phyloP scores from a whole-genome alignment of 2,888 invertebrate genomes.

The Molorchus minor region DNA sequence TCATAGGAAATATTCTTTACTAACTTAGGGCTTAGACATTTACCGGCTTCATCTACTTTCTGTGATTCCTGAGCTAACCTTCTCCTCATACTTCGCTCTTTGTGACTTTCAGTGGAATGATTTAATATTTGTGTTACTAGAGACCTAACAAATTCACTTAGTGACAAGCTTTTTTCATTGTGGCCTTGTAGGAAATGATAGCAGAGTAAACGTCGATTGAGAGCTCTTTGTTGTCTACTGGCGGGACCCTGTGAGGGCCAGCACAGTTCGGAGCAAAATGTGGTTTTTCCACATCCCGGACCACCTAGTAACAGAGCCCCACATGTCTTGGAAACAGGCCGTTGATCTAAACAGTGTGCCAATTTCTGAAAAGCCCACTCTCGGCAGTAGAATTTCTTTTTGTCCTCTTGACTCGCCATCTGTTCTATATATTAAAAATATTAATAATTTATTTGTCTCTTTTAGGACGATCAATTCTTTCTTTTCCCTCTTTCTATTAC shows the following conservation, averaged over 20 bases:
- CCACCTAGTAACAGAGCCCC: constrained; percentile 89
- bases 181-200: constrained; percentile 89
- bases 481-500: constrained; percentile 40
- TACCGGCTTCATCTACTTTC: constrained; percentile 37
- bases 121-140: constrained; percentile 85
- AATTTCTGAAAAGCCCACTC: constrained; percentile 98
- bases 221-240: constrained; percentile 74
- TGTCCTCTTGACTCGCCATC: constrained; percentile 65
- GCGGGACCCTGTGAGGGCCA: constrained; percentile 74
- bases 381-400: constrained; percentile 85
- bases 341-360: constrained; percentile 88
- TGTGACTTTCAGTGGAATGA: constrained; percentile 68
- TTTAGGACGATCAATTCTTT: constrained; percentile 41
- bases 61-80: constrained; percentile 53
- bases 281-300: constrained; percentile 94
- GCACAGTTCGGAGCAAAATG: constrained; percentile 82
- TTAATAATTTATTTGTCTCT: constrained; percentile 45
- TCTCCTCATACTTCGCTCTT: constrained; percentile 61
- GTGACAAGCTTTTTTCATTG: constrained; percentile 84
- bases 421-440: constrained; percentile 33
- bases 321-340: constrained; percentile 84
- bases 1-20: constrained; percentile 47
- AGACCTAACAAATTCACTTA: constrained; percentile 85
- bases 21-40: constrained; percentile 39
- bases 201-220: constrained; percentile 83